Evolutionary conservation across 2,888 invertebrate species (phyloP).

Genomic region (Acronicta alni): DNA sequence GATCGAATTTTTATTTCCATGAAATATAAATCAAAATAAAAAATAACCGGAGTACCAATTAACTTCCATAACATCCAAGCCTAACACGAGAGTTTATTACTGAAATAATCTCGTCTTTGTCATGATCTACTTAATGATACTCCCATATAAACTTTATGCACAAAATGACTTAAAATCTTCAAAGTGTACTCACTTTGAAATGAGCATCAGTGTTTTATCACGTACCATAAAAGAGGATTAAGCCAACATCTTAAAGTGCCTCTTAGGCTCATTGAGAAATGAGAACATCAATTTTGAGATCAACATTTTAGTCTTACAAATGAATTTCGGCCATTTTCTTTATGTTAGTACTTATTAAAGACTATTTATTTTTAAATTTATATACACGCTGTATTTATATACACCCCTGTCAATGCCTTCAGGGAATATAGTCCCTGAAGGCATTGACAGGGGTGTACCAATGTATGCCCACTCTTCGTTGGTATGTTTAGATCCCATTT

Average conservation of each 20-base stretch:
- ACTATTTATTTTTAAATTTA: not conserved
- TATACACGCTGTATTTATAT: too few relatives aligned
- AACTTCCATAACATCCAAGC: slow-evolving; percentile 10
- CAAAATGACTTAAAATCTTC: slow-evolving; percentile 29
- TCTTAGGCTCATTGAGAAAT: slow-evolving; percentile 29
- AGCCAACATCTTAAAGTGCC: slow-evolving; percentile 13
- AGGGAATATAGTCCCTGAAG: too few relatives aligned
- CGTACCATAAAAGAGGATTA: slow-evolving; percentile 47
- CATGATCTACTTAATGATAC: slow-evolving; percentile 30
- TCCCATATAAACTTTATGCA: slow-evolving; percentile 29
- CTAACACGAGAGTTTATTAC: slow-evolving; percentile 6
- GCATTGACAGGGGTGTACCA: too few relatives aligned
- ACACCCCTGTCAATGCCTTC: too few relatives aligned
- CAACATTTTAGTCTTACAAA: slow-evolving; percentile 35
- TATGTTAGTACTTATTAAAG: not conserved
- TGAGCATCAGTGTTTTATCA: slow-evolving; percentile 42
- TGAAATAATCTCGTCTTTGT: slow-evolving; percentile 12
- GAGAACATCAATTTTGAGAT: slow-evolving; percentile 45
- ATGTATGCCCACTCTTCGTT: too few relatives aligned
- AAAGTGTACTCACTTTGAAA: slow-evolving; percentile 33
- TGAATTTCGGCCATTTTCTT: slow-evolving; percentile 22
- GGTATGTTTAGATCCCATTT: too few relatives aligned
- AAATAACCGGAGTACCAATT: too few relatives aligned
- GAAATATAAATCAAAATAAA: too few relatives aligned
- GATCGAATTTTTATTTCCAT: too few relatives aligned